These are phyloP conservation scores for Danio albolineatus DNA, from an alignment of 2,797 vertebrate genomes.

Conservation along the genomic window DNA sequence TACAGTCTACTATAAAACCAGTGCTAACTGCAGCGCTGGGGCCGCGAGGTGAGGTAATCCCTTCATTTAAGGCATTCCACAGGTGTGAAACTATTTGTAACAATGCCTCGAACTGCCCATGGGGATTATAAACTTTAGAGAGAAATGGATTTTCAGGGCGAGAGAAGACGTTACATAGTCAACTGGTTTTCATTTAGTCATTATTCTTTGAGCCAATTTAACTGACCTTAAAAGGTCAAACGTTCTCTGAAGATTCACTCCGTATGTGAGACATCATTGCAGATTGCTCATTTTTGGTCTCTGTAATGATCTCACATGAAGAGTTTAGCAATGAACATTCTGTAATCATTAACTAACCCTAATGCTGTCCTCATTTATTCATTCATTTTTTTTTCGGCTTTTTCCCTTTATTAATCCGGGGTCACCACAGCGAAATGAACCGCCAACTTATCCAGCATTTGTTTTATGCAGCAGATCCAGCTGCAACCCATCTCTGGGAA, in stretches of 20 bases:
- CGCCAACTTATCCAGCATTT: too few species aligned
- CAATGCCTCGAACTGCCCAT: background rate
- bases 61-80: slow-evolving; percentile 74
- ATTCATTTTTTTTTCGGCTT: too few species aligned
- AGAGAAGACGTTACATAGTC: slow-evolving; percentile 27
- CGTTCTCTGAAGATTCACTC: slow-evolving; percentile 1
- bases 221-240: slow-evolving; percentile 6
- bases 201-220: slow-evolving; percentile 17
- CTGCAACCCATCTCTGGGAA: too few species aligned
- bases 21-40: slow-evolving; percentile 59
- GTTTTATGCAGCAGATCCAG: too few species aligned
- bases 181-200: slow-evolving; percentile 11
- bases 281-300: background rate
- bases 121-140: slow-evolving; percentile 25
- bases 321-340: background rate
- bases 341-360: too few species aligned
- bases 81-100: slow-evolving; percentile 42
- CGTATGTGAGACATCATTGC: background rate
- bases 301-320: background rate
- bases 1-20: slow-evolving; percentile 48
- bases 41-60: slow-evolving; percentile 65
- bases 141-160: slow-evolving; percentile 4
- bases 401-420: too few species aligned
- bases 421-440: too few species aligned
- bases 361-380: too few species aligned